Conservation (phyloP, 2,113 vertebrate species). For the Phylloscopus trochiloides region DNA sequence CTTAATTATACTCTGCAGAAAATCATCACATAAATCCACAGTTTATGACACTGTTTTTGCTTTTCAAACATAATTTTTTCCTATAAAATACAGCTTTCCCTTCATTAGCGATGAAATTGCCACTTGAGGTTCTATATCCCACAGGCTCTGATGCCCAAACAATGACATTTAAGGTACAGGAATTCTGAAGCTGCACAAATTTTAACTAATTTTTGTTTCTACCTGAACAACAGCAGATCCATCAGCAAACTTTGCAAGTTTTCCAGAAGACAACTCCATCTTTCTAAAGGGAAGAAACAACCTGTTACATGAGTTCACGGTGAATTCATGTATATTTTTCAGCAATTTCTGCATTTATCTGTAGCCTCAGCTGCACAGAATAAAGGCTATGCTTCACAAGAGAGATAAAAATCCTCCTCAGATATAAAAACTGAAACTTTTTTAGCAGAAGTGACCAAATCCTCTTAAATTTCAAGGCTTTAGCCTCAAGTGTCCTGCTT, state of each 20-base stretch:
- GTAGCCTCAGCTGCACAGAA: not conserved
- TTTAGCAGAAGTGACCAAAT: not conserved
- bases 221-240: conserved; percentile 94
- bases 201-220: not conserved
- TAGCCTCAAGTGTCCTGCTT: not conserved
- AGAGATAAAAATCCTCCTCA: rapidly evolving
- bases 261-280: conserved; percentile 90
- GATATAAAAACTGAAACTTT: not conserved
- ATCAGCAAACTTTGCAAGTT: conserved; percentile 92
- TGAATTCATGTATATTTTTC: not conserved
- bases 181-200: not conserved
- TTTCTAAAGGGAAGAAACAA: conserved; percentile 75
- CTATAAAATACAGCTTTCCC: not conserved
- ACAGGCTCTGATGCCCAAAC: not conserved
- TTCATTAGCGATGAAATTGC: not conserved
- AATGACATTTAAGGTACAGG: not conserved
- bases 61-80: not conserved
- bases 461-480: not conserved
- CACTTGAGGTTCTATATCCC: not conserved
- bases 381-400: rapidly evolving
- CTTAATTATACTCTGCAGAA: not conserved
- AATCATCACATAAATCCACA: rapidly evolving
- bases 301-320: rapidly evolving
- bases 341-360: not conserved
- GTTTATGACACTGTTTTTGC: rapidly evolving